Evolutionary conservation across 2,113 vertebrate species (phyloP).

Genomic region (Rhegmatorhina hoffmannsi): DNA sequence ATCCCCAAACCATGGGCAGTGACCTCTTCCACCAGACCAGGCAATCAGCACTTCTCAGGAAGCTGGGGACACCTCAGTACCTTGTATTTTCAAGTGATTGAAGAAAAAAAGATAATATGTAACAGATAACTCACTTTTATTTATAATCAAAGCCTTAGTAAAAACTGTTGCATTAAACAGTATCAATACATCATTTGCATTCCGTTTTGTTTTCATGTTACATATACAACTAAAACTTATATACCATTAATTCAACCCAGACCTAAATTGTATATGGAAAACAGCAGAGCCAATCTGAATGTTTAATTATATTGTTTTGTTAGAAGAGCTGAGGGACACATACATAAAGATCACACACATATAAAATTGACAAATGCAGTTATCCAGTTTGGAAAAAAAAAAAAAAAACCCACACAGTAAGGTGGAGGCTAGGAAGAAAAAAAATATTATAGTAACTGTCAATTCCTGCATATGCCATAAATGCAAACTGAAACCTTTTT

Average conservation of each 20-base stretch:
- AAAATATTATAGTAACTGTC: neutral
- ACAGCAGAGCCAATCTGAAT: neutral
- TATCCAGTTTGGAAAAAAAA: neutral
- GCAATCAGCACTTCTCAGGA: neutral
- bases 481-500: neutral
- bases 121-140: neutral
- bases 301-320: neutral
- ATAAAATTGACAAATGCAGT: neutral
- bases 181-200: neutral
- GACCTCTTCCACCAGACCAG: neutral
- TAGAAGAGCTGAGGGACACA: neutral
- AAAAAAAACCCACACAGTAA: neutral
- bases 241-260: neutral
- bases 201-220: neutral
- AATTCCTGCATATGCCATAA: neutral
- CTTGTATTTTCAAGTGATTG: neutral
- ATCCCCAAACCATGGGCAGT: fast-evolving
- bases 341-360: neutral
- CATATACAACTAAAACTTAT: neutral
- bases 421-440: neutral
- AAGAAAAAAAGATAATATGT: neutral
- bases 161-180: neutral
- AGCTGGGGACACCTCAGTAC: neutral
- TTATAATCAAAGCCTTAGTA: neutral
- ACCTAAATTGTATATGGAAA: neutral